phyloP scores from a whole-genome alignment of 2,888 invertebrate genomes.

The Schizotus pectinicornis region DNA sequence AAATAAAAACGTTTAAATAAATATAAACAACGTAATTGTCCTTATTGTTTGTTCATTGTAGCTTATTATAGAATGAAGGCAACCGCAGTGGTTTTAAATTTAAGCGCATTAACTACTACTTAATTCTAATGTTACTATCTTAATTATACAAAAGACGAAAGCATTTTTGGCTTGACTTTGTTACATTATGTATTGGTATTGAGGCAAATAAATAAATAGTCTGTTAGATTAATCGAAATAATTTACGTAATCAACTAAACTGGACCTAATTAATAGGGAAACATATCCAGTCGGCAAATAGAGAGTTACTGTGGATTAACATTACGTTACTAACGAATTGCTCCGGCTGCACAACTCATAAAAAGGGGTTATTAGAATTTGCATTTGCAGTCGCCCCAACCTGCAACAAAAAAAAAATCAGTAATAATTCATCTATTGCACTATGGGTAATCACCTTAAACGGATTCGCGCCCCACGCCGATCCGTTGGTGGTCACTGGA shows the following conservation, averaged over 20 bases:
- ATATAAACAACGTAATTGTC: conserved; percentile 34
- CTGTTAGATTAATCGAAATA: conserved; percentile 36
- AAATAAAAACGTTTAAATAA: conserved; percentile 20
- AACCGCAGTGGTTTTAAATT: conserved; percentile 30
- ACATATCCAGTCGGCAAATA: conserved; percentile 31
- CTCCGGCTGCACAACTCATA: conserved; percentile 55
- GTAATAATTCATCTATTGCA: not conserved
- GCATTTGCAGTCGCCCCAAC: conserved; percentile 52
- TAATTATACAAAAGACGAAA: conserved; percentile 37
- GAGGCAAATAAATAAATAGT: conserved; percentile 40
- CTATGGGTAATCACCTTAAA: conserved; percentile 49
- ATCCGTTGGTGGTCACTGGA: conserved; percentile 32
- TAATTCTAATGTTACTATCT: conserved; percentile 21
- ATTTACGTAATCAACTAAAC: conserved; percentile 35
- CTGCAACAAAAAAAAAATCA: conserved; percentile 49
- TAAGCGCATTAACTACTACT: conserved; percentile 31
- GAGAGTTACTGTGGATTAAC: conserved; percentile 36
- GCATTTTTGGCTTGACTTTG: conserved; percentile 45
- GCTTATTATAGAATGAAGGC: conserved; percentile 29
- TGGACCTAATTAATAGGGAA: conserved; percentile 24
- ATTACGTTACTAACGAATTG: conserved; percentile 7
- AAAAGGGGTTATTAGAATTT: conserved; percentile 67
- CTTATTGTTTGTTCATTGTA: conserved; percentile 24
- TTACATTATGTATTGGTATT: conserved; percentile 34
- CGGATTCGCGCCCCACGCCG: conserved; percentile 53